A percentile compares a stretch with the other conserved stretches of the same genome.
Conservation (phyloP, 1,140 invertebrate genomes). For the Varroa destructor region DNA sequence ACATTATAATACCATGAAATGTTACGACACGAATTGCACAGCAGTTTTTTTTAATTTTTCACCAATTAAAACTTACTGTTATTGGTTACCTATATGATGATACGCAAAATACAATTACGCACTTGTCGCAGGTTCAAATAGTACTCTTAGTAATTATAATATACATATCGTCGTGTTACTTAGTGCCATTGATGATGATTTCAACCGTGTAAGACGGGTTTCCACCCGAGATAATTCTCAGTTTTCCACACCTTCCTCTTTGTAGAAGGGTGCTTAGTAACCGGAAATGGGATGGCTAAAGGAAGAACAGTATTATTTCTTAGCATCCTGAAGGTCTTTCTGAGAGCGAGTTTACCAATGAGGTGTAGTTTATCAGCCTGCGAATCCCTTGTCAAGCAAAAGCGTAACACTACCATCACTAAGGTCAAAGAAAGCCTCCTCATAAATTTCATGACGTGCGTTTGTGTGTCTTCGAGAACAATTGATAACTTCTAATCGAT, state of each 20-base stretch:
- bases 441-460: constrained; percentile 7
- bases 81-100: too few relatives aligned
- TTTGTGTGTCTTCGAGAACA: not conserved
- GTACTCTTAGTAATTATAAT: too few relatives aligned
- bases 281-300: not conserved
- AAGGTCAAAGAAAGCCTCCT: not conserved
- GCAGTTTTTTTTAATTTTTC: too few relatives aligned
- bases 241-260: constrained; percentile 13
- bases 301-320: constrained; percentile 3
- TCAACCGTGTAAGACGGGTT: not conserved
- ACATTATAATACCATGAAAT: too few relatives aligned
- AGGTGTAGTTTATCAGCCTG: constrained; percentile 18
- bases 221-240: constrained; percentile 3
- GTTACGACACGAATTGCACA: too few relatives aligned
- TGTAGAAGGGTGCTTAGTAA: not conserved
- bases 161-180: too few relatives aligned
- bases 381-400: not conserved
- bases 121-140: too few relatives aligned
- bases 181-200: not conserved
- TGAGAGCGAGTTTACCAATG: not conserved
- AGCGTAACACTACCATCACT: not conserved
- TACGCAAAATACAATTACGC: too few relatives aligned
- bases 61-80: too few relatives aligned
- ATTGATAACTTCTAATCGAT: too few relatives aligned
- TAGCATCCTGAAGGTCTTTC: not conserved